Evolutionary conservation across 2,888 invertebrate species (phyloP).

Genomic region (Leptinotarsa rubiginosa): DNA sequence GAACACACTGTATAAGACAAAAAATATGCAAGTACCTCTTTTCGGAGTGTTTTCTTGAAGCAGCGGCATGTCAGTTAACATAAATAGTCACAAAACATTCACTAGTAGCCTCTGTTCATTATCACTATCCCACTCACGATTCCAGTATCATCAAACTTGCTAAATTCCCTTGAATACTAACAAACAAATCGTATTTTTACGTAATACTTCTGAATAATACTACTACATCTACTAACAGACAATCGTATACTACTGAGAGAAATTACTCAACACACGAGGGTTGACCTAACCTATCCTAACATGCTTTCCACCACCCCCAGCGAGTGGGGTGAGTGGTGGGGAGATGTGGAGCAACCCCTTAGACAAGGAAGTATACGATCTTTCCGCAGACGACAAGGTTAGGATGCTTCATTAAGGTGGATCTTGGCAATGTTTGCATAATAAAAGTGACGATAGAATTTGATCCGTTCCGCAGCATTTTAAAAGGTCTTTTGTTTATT

Average conservation of each 20-base stretch:
- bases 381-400: constrained; percentile 21
- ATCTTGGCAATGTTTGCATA: constrained; percentile 37
- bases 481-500: constrained; percentile 1
- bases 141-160: not conserved
- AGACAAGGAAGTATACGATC: constrained; percentile 47
- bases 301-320: constrained; percentile 62
- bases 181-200: constrained; percentile 17
- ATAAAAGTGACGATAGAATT: constrained; percentile 23
- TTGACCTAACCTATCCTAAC: constrained; percentile 67
- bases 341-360: constrained; percentile 59
- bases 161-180: not conserved
- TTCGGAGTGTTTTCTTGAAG: constrained; percentile 64
- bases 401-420: constrained; percentile 38
- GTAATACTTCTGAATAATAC: constrained; percentile 42
- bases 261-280: constrained; percentile 61
- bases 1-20: not conserved
- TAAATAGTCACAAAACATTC: constrained; percentile 43
- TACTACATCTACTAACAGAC: constrained; percentile 55
- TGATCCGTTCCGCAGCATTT: constrained; percentile 13
- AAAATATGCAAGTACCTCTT: constrained; percentile 58
- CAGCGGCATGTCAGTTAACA: constrained; percentile 59
- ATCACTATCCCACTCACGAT: constrained; percentile 38
- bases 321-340: constrained; percentile 57
- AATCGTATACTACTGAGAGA: constrained; percentile 61
- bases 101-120: constrained; percentile 46